These are phyloP conservation scores for Lagenorhynchus albirostris DNA, from an alignment of 2,113 vertebrate genomes.

Conservation along the genomic window DNA sequence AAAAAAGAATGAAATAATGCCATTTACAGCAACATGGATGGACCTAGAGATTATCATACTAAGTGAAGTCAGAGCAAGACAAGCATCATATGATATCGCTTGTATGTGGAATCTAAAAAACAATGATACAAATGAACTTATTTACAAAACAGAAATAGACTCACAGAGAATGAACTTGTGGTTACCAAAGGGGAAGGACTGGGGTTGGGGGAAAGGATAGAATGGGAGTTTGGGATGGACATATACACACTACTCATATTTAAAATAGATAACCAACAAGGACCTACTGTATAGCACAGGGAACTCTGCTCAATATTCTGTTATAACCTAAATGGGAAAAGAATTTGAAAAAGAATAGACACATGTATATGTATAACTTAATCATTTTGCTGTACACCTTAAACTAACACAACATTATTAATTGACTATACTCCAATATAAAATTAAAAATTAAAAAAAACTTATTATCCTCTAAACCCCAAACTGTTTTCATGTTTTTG, in stretches of 20 bases:
- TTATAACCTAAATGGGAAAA: neutral
- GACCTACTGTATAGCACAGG: neutral
- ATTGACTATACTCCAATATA: too few species aligned
- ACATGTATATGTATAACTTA: neutral
- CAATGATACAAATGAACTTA: neutral
- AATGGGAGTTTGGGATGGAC: neutral
- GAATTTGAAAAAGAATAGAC: neutral
- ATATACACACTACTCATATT: neutral
- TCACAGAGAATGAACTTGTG: neutral
- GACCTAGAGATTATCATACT: neutral
- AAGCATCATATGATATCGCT: neutral
- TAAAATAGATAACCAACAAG: neutral
- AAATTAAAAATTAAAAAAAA: neutral
- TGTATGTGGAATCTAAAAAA: neutral
- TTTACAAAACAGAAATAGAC: neutral
- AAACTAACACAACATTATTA: too few species aligned
- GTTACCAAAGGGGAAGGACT: neutral
- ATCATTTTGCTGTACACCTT: too few species aligned
- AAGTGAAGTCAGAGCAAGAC: neutral
- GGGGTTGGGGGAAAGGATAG: neutral
- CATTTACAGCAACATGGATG: neutral
- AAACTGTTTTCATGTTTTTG: neutral
- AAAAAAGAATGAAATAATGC: neutral
- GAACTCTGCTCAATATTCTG: neutral
- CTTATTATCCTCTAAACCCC: neutral